Evolutionary conservation across 2,797 vertebrate genomes (phyloP).

Genomic region (Enteromius afrohamiltoni): DNA sequence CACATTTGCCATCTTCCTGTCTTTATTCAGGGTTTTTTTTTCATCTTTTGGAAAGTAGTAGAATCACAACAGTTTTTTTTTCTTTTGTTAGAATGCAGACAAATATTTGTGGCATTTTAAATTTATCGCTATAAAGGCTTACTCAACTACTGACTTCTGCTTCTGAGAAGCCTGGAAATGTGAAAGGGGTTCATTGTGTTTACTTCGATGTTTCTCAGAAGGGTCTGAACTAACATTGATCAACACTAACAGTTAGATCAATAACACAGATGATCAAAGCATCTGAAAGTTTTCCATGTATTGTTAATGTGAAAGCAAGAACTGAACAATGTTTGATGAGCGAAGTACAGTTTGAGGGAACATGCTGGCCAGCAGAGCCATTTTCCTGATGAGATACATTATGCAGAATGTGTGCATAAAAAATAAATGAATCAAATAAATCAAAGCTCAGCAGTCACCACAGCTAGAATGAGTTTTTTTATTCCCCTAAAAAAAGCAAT

Average conservation of each 20-base stretch:
- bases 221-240: slow-evolving; percentile 56
- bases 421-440: slow-evolving; percentile 49
- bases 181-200: background rate
- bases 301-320: slow-evolving; percentile 48
- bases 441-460: slow-evolving; percentile 45
- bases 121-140: background rate
- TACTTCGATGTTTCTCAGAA: background rate
- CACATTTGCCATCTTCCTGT: no score
- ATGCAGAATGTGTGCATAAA: slow-evolving; percentile 18
- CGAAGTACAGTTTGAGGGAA: slow-evolving; percentile 14
- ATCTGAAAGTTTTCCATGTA: slow-evolving; percentile 36
- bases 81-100: background rate
- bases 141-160: background rate
- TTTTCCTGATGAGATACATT: slow-evolving; percentile 42
- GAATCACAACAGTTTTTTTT: no score
- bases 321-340: slow-evolving; percentile 41
- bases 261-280: slow-evolving; percentile 50
- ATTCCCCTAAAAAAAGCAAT: background rate
- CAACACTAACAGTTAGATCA: slow-evolving; percentile 63
- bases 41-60: no score
- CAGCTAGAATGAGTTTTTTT: slow-evolving; percentile 26
- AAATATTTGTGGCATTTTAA: background rate
- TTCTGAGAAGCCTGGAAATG: background rate
- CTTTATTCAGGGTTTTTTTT: no score
- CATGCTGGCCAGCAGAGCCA: slow-evolving; percentile 46